Conservation (phyloP, 2,797 vertebrate genomes). For the Halcyon chelicuti region DNA sequence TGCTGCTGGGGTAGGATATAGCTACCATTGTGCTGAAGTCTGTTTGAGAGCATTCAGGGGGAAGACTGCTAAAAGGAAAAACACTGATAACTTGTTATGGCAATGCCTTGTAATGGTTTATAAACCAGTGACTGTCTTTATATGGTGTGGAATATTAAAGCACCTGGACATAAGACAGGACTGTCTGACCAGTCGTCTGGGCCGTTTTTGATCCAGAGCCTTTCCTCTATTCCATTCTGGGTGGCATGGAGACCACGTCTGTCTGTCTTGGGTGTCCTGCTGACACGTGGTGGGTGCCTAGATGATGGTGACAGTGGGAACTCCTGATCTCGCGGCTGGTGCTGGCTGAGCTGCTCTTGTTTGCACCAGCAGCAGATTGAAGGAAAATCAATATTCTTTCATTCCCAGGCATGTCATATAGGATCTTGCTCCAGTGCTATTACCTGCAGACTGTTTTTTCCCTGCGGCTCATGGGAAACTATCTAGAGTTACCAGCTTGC, state of each 20-base stretch:
- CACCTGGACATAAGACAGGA: not conserved
- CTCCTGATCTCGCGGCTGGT: not conserved
- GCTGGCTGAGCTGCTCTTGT: not conserved
- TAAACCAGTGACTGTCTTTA: not conserved
- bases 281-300: rapidly evolving
- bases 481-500: not conserved
- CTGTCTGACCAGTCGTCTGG: not conserved
- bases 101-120: not conserved
- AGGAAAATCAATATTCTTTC: not conserved
- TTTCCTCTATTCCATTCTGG: not conserved
- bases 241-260: not conserved
- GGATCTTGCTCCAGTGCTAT: not conserved
- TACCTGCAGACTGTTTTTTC: not conserved
- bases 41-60: not conserved
- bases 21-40: not conserved
- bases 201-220: not conserved
- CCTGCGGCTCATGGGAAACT: not conserved
- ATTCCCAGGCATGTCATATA: not conserved
- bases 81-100: not conserved
- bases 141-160: not conserved
- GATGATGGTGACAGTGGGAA: not conserved
- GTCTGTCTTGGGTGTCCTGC: not conserved
- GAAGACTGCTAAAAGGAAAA: not conserved
- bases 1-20: not conserved
- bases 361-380: not conserved